These are phyloP conservation scores for Mormoops blainvillei DNA, from an alignment of 2,113 vertebrate species.

Conservation along the genomic window DNA sequence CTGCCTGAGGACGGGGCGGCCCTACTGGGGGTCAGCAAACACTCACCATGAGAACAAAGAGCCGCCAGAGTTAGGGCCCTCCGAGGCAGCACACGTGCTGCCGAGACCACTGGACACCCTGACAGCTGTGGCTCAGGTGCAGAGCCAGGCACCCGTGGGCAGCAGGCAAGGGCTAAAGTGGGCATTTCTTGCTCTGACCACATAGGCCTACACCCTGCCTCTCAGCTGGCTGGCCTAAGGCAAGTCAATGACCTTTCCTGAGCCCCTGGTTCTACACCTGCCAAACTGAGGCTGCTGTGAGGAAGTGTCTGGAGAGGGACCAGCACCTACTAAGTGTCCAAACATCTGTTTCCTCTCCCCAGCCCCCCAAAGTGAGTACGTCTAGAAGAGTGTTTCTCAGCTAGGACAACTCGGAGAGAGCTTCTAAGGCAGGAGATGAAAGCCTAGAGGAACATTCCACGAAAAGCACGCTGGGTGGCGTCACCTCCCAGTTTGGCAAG, in stretches of 20 bases:
- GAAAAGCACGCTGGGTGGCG: accelerated
- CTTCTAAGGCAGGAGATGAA: neutral
- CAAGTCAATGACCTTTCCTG: neutral
- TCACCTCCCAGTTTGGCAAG: too few relatives aligned
- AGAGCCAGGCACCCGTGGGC: too few relatives aligned
- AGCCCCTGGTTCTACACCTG: neutral
- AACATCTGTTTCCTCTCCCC: neutral
- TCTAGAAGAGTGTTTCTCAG: neutral
- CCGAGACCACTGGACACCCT: neutral
- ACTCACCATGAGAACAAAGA: neutral
- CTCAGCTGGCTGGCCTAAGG: neutral
- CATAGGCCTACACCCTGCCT: neutral
- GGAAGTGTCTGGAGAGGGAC: neutral
- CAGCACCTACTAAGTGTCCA: neutral
- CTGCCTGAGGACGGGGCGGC: neutral
- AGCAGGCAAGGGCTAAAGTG: neutral
- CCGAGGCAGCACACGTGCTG: accelerated
- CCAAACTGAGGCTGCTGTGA: neutral
- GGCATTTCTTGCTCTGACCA: neutral
- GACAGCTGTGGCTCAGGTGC: neutral
- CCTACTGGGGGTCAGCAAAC: neutral
- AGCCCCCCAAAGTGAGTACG: neutral
- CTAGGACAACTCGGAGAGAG: neutral
- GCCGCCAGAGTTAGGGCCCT: neutral
- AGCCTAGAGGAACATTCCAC: neutral